These are phyloP conservation scores for Polypterus bichir DNA, from an alignment of 2,113 vertebrate genomes.

Conservation along the genomic window DNA sequence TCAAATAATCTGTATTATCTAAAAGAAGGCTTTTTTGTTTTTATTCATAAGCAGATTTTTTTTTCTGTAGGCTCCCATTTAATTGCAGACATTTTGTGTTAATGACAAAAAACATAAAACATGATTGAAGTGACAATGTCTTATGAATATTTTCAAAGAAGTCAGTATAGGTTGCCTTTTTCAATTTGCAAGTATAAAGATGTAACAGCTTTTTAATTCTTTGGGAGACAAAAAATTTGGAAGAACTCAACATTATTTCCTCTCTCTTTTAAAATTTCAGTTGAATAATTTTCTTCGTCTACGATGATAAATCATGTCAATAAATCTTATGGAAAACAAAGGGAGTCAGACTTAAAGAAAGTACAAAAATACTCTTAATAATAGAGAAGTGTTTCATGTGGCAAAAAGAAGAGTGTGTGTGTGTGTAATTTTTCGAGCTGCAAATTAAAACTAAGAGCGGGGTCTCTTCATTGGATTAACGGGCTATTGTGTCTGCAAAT, in stretches of 20 bases:
- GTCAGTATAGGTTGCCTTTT: conserved; percentile 19
- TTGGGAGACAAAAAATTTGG: background rate
- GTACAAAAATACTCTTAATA: conserved; percentile 18
- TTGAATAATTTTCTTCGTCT: conserved; percentile 14
- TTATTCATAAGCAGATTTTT: conserved; percentile 24
- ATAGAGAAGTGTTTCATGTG: conserved; percentile 44
- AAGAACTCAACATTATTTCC: conserved; percentile 17
- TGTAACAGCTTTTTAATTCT: conserved; percentile 18
- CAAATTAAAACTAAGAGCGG: conserved; percentile 54
- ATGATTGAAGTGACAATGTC: conserved; percentile 34
- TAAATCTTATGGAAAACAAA: conserved; percentile 37
- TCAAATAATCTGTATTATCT: conserved; percentile 39
- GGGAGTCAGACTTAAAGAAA: conserved; percentile 15
- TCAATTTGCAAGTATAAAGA: conserved; percentile 28
- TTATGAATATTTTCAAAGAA: conserved; percentile 40
- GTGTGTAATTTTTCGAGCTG: conserved; percentile 20
- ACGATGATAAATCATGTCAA: conserved; percentile 27
- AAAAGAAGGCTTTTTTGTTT: conserved; percentile 32
- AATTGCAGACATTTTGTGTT: conserved; percentile 37
- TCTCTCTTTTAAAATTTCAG: conserved; percentile 16
- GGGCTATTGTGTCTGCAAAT: conserved; percentile 70
- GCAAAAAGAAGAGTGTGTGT: conserved; percentile 28
- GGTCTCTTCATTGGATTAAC: conserved; percentile 58
- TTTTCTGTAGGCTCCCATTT: conserved; percentile 19
- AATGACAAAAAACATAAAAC: conserved; percentile 41